Evolutionary conservation across 2,113 vertebrate species (phyloP).

Genomic region (Bungarus multicinctus): DNA sequence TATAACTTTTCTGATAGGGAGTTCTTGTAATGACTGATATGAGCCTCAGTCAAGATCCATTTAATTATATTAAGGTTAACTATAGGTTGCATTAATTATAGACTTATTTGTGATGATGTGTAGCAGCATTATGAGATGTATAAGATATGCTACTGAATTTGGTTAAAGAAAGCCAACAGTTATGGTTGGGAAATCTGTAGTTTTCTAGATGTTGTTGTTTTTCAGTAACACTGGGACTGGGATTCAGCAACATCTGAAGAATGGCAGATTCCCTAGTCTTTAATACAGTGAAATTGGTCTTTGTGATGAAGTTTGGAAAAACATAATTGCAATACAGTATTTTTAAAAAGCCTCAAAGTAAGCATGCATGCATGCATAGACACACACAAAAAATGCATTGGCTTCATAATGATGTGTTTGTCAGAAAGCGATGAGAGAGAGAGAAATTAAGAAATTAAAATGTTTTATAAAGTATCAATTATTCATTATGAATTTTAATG

Average conservation of each 20-base stretch:
- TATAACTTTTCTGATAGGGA: neutral
- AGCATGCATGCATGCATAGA: neutral
- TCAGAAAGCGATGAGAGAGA: neutral
- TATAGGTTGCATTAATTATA: neutral
- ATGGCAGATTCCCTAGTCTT: neutral
- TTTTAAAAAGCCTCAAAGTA: neutral
- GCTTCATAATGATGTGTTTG: neutral
- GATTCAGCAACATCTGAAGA: neutral
- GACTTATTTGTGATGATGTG: neutral
- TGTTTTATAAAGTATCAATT: neutral
- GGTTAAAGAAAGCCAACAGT: neutral
- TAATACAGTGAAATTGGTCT: neutral
- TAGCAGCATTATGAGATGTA: neutral
- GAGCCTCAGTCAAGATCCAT: neutral
- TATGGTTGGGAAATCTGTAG: neutral
- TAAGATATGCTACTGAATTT: neutral
- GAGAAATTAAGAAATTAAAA: neutral
- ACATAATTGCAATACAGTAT: neutral
- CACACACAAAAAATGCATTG: neutral
- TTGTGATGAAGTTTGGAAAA: neutral
- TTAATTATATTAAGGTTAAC: neutral
- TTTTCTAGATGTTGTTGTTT: neutral
- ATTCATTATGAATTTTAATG: neutral
- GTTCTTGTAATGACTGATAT: neutral
- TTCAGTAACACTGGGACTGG: neutral